Percentiles rank a stretch among this genome's conserved stretches.
Evolutionary conservation across 2,113 vertebrate genomes (phyloP).

Genomic region (Eolophus roseicapilla): DNA sequence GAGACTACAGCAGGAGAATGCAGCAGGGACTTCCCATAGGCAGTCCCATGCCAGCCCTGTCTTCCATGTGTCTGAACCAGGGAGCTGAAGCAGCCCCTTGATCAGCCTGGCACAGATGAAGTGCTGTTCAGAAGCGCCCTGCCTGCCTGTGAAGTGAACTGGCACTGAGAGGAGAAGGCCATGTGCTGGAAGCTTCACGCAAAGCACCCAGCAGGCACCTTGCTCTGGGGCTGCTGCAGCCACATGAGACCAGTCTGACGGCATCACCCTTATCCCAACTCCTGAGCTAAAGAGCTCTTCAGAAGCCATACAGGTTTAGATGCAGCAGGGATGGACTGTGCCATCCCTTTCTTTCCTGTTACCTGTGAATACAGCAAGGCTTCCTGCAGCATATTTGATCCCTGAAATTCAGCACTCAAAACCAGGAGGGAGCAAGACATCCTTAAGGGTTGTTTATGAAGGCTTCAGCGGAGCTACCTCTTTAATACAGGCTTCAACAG

Average conservation of each 20-base stretch:
- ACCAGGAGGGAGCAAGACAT: not conserved
- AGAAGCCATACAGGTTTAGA: not conserved
- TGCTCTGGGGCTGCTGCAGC: not conserved
- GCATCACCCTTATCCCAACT: not conserved
- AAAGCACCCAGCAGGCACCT: not conserved
- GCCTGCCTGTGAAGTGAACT: accelerated
- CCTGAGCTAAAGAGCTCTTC: not conserved
- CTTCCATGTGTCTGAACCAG: accelerated
- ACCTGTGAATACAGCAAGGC: not conserved
- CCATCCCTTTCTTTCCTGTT: not conserved
- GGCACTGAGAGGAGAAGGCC: accelerated
- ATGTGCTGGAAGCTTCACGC: not conserved
- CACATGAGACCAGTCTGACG: not conserved
- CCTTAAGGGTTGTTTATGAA: constrained; percentile 16
- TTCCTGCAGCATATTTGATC: not conserved
- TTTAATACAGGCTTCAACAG: not conserved
- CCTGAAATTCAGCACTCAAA: not conserved
- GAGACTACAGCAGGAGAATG: not conserved
- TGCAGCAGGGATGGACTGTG: not conserved
- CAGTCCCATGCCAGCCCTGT: not conserved
- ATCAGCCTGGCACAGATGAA: not conserved
- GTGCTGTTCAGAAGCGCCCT: not conserved
- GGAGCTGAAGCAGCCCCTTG: not conserved
- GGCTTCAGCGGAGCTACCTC: not conserved
- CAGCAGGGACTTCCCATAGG: not conserved